These are phyloP conservation scores for Dendrophyllia cribrosa DNA, from an alignment of 64 coral and sea anemone genomes.

Conservation along the genomic window DNA sequence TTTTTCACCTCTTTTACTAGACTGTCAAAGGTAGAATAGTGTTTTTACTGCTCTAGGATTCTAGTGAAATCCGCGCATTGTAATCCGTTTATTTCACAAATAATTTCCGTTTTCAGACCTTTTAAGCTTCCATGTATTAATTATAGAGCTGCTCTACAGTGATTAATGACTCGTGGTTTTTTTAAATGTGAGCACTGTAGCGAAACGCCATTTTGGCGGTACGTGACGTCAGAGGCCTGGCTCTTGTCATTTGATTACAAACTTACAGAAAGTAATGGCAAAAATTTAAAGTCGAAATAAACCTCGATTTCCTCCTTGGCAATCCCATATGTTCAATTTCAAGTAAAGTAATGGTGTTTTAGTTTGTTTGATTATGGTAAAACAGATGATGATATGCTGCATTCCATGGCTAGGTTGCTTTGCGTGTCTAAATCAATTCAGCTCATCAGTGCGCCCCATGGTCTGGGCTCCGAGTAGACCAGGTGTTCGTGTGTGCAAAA, in stretches of 20 bases:
- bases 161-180: background rate
- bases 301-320: background rate
- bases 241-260: background rate
- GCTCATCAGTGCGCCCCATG: background rate
- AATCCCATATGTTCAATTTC: background rate
- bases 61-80: background rate
- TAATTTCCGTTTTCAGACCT: background rate
- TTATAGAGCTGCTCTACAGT: background rate
- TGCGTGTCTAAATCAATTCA: background rate
- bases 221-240: background rate
- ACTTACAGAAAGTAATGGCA: background rate
- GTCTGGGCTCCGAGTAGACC: background rate
- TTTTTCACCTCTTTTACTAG: no score
- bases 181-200: background rate
- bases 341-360: background rate
- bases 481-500: conserved; percentile 5
- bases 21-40: no score
- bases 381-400: background rate
- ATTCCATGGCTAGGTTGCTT: conserved; percentile 7
- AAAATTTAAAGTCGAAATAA: background rate
- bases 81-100: background rate
- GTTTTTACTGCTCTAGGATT: no score
- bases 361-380: background rate
- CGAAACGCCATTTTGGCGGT: background rate
- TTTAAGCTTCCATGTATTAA: background rate